Evolutionary conservation across 2,113 vertebrate species (phyloP), one percentile per base, ranked within the genome.

Genomic region (Carassius gibelio): DNA sequence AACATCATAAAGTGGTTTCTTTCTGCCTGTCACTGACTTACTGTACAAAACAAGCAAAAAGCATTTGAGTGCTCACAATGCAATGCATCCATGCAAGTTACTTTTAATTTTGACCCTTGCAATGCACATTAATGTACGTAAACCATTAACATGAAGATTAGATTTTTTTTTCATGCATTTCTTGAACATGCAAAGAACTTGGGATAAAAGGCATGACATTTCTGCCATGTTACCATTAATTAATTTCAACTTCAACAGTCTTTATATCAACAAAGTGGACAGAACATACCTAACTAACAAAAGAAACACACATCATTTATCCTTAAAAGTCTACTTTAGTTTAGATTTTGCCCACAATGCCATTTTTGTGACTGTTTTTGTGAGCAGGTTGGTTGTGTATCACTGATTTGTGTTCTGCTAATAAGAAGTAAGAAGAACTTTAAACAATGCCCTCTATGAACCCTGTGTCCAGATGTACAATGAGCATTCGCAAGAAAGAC

Each of bases 401-500:
- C 42, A 23, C 38, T 75, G 72, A 34, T 34, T 50, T 11, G 6
- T n/a, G 30, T 59, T 36, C 5, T 59, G 75, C 52, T 30, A 21
- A 2, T 57, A 17, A 76, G 14, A 10, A 26, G 8, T 13, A 26
- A 15, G 5, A 30, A 30, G 48, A 13, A 23, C 42, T 68, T 94
- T 95, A 97, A 36, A 97, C 90, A 84, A 97, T 88, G 36, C 95
- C 96, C 89, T 95, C 92, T 30, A 97, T 88, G 88, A 95, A 96
- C 84, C 93, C 93, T 0, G 97, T 97, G 92, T 97, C 97, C 90
- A 97, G 89, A 89, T 97, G 96, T 86, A 97, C 95, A 6, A 97
- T 97, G 59, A 97, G 94, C 96, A 97, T 96, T 79, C 96, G 94
- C 45, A 97, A 91, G 83, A 97, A 97, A 81, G 97, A 96, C 97